phyloP scores from a whole-genome alignment of 2,888 invertebrate species.

The Cephus sareptanus region DNA sequence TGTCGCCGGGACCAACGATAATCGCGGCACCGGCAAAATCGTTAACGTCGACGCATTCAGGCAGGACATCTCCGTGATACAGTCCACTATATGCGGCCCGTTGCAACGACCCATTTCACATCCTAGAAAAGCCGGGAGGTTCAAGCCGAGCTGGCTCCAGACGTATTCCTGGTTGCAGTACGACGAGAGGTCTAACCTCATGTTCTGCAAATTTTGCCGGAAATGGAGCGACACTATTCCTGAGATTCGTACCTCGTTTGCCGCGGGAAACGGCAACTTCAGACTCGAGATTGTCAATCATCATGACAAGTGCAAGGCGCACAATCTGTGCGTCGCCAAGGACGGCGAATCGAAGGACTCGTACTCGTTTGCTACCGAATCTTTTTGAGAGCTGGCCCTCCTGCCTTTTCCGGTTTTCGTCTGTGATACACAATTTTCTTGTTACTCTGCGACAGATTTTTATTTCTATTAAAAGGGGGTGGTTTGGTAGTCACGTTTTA shows the following conservation, averaged over 20 bases:
- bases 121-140: slow-evolving; percentile 73
- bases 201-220: slow-evolving; percentile 80
- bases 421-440: no score
- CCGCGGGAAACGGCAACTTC: slow-evolving; percentile 82
- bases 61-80: slow-evolving; percentile 59
- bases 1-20: slow-evolving; percentile 3
- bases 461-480: background rate
- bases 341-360: slow-evolving; percentile 58
- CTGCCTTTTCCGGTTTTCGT: background rate
- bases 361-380: background rate
- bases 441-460: no score
- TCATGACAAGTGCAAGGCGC: slow-evolving; percentile 83
- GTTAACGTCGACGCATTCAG: slow-evolving; percentile 27
- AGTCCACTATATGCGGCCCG: slow-evolving; percentile 39
- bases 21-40: slow-evolving; percentile 1
- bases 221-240: slow-evolving; percentile 79
- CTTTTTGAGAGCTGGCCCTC: background rate
- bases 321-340: slow-evolving; percentile 73
- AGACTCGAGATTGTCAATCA: slow-evolving; percentile 82
- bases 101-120: slow-evolving; percentile 38
- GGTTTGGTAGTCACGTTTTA: background rate
- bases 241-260: slow-evolving; percentile 81
- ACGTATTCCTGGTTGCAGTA: slow-evolving; percentile 80
- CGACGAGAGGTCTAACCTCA: slow-evolving; percentile 74
- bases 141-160: slow-evolving; percentile 76